Evolutionary conservation across 92 coral and sea anemone species (phyloP).

Genomic region (Umimayanthus chanpuru): DNA sequence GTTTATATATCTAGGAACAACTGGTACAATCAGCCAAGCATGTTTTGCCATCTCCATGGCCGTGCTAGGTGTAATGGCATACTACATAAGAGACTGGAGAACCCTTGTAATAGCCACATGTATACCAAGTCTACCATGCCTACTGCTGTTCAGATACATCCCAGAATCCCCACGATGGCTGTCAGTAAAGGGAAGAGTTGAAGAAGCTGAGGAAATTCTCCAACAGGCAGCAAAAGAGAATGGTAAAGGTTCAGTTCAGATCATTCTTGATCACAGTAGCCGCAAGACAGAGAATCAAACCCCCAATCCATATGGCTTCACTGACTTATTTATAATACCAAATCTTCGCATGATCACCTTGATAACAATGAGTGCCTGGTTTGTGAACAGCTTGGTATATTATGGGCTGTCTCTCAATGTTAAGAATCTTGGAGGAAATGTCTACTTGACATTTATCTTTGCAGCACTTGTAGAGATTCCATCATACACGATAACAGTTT

Average conservation of each 20-base stretch:
- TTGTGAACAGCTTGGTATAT: conserved; percentile 88
- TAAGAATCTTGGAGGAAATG: conserved; percentile 91
- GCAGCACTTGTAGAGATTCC: conserved; percentile 87
- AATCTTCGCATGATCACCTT: conserved; percentile 61
- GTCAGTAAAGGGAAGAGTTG: conserved; percentile 65
- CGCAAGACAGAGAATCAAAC: conserved; percentile 11
- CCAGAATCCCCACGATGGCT: conserved; percentile 98
- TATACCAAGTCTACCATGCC: conserved; percentile 66
- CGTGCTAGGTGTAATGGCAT: conserved; percentile 72
- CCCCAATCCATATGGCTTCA: conserved; percentile 52
- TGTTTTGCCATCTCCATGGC: conserved; percentile 79
- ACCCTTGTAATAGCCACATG: conserved; percentile 61
- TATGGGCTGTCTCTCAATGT: conserved; percentile 93
- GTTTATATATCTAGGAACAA: conserved; percentile 59
- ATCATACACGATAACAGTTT: conserved; percentile 61
- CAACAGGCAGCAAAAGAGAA: conserved; percentile 66
- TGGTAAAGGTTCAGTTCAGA: conserved; percentile 40
- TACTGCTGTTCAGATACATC: conserved; percentile 51
- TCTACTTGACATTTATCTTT: conserved; percentile 80
- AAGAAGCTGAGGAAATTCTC: conserved; percentile 83
- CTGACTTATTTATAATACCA: conserved; percentile 74
- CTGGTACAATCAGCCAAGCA: conserved; percentile 65
- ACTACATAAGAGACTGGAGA: conserved; percentile 76
- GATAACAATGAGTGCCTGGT: conserved; percentile 73
- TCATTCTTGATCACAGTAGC: conserved; percentile 12